These are phyloP conservation scores for Pheosia gnoma DNA, from an alignment of 2,888 invertebrate species.

Conservation along the genomic window DNA sequence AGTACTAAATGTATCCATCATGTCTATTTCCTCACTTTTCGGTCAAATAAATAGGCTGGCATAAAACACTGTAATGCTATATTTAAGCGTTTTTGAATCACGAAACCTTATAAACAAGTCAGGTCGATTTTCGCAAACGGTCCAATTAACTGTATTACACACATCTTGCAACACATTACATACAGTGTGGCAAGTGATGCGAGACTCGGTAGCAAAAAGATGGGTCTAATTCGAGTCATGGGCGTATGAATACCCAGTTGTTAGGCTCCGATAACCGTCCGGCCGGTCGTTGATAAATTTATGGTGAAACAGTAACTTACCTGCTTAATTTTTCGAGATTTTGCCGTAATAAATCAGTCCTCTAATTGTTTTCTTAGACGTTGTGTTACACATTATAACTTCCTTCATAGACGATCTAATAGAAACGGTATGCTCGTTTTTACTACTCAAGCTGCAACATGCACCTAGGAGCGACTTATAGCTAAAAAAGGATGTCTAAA, in stretches of 20 bases:
- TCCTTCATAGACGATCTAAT: no score
- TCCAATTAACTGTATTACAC: conserved; percentile 34
- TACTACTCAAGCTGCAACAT: no score
- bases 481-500: no score
- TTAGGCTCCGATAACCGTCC: not conserved
- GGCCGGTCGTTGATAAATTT: not conserved
- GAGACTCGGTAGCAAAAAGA: conserved; percentile 21
- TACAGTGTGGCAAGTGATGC: conserved; percentile 23
- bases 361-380: no score
- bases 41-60: no score
- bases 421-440: no score
- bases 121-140: conserved; percentile 10
- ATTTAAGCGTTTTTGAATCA: not conserved
- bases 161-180: conserved; percentile 40
- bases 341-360: no score
- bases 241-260: not conserved
- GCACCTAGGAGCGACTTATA: no score
- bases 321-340: not conserved
- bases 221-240: conserved; percentile 6
- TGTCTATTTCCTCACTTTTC: no score
- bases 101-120: conserved; percentile 1
- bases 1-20: no score
- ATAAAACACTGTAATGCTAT: no score
- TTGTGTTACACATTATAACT: no score
- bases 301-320: not conserved